Conservation (phyloP, 2,113 vertebrate genomes). For the Lophochroa leadbeateri region DNA sequence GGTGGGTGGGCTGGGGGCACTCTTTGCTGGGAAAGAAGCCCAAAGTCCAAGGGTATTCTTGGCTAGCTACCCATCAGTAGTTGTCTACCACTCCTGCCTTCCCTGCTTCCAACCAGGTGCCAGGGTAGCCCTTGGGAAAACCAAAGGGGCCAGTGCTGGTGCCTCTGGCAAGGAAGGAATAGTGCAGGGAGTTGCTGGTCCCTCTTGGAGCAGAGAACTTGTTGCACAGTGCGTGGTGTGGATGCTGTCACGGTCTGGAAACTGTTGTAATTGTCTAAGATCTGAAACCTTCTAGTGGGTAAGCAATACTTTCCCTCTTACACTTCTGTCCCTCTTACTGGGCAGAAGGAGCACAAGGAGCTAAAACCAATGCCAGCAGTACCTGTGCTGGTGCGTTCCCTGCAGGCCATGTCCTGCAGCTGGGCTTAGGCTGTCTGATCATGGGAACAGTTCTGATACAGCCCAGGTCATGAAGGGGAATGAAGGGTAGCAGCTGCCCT, state of each 20-base stretch:
- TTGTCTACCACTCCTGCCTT: not conserved
- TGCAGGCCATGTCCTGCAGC: not conserved
- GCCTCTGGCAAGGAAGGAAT: not conserved
- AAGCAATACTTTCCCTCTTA: not conserved
- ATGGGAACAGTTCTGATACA: accelerated
- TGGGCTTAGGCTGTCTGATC: not conserved
- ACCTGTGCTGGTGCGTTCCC: not conserved
- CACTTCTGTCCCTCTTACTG: not conserved
- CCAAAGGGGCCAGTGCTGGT: not conserved
- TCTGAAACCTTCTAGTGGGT: not conserved
- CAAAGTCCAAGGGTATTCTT: not conserved
- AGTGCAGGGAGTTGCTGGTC: not conserved
- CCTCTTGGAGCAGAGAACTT: not conserved
- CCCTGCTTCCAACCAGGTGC: not conserved
- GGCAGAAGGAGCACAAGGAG: not conserved
- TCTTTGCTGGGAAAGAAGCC: not conserved
- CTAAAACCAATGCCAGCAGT: not conserved
- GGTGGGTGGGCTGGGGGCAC: not conserved
- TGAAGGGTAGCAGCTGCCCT: not conserved
- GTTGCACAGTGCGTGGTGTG: not conserved
- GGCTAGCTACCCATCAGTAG: not conserved
- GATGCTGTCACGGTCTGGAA: not conserved
- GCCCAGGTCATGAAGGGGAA: not conserved
- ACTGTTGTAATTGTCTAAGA: not conserved
- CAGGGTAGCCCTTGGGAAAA: not conserved